phyloP scores from a whole-genome alignment of 2,797 vertebrate species.

The Pseudotriccus pelzelni region DNA sequence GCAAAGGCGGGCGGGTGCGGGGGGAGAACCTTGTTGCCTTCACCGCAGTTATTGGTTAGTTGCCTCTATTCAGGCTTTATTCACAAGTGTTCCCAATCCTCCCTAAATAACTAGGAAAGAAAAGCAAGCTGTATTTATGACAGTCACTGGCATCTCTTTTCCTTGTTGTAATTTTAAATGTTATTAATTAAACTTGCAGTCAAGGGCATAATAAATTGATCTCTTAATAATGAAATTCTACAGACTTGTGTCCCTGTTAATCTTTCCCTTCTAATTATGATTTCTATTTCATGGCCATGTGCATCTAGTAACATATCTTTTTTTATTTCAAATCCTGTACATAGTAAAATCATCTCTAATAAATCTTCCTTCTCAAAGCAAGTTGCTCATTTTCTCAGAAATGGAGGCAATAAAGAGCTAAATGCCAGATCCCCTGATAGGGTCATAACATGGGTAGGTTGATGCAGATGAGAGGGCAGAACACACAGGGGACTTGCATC shows the following conservation, averaged over 20 bases:
- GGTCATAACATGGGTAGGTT: not conserved
- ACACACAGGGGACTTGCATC: not conserved
- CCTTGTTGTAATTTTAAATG: not conserved
- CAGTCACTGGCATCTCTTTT: not conserved
- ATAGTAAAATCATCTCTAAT: not conserved
- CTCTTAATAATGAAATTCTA: slow-evolving; percentile 8
- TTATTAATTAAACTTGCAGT: slow-evolving; percentile 4
- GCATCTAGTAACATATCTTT: not conserved
- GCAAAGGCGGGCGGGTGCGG: not conserved
- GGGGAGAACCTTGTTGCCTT: slow-evolving; percentile 49
- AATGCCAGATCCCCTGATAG: not conserved
- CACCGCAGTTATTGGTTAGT: slow-evolving; percentile 55
- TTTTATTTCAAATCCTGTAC: not conserved
- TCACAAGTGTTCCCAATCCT: not conserved
- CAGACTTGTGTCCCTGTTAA: not conserved
- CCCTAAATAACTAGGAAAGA: not conserved
- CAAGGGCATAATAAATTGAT: slow-evolving; percentile 5
- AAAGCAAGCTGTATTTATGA: not conserved
- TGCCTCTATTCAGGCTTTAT: slow-evolving; percentile 17
- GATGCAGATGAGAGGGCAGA: not conserved
- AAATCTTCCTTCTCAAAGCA: not conserved
- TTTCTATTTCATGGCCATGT: not conserved
- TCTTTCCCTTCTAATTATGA: not conserved
- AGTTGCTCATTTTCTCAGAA: not conserved
- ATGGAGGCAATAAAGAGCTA: not conserved